These are phyloP conservation scores for Leucophenga montana DNA, from an alignment of 2,888 invertebrate species.

Conservation along the genomic window DNA sequence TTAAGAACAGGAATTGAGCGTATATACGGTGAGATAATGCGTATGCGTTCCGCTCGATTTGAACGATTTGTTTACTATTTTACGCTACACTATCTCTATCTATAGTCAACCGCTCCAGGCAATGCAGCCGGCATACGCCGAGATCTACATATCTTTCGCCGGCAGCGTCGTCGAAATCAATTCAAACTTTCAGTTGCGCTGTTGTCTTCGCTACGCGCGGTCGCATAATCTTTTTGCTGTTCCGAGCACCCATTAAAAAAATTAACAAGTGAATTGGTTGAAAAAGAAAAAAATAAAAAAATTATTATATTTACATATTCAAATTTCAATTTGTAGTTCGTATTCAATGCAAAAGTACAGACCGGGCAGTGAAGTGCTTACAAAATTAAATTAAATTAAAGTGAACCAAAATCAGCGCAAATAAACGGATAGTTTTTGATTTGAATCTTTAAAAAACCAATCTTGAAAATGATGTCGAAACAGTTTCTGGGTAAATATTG, in stretches of 20 bases:
- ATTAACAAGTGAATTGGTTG: constrained; percentile 33
- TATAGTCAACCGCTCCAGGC: background rate
- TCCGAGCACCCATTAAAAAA: too few species aligned
- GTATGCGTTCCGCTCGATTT: background rate
- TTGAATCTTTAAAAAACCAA: too few species aligned
- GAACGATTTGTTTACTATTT: background rate
- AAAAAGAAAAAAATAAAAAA: background rate
- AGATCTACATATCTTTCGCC: background rate
- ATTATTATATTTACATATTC: constrained; percentile 11
- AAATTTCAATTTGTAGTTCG: constrained; percentile 22
- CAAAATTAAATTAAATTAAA: background rate
- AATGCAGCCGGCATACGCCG: background rate
- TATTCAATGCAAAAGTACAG: constrained; percentile 29
- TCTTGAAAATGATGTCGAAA: constrained; percentile 47
- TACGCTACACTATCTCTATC: background rate
- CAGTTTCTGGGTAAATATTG: constrained; percentile 47
- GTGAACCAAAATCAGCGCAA: constrained; percentile 2
- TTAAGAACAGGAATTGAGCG: too few species aligned
- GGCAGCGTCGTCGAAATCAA: background rate
- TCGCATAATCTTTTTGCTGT: constrained; percentile 19
- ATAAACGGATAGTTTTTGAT: background rate
- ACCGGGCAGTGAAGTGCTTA: constrained; percentile 30
- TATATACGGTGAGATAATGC: too few species aligned
- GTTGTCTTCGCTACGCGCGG: constrained; percentile 49
- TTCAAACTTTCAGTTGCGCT: constrained; percentile 47